phyloP scores from a whole-genome alignment of 2,797 vertebrate genomes.

The Psittacula derbiana region DNA sequence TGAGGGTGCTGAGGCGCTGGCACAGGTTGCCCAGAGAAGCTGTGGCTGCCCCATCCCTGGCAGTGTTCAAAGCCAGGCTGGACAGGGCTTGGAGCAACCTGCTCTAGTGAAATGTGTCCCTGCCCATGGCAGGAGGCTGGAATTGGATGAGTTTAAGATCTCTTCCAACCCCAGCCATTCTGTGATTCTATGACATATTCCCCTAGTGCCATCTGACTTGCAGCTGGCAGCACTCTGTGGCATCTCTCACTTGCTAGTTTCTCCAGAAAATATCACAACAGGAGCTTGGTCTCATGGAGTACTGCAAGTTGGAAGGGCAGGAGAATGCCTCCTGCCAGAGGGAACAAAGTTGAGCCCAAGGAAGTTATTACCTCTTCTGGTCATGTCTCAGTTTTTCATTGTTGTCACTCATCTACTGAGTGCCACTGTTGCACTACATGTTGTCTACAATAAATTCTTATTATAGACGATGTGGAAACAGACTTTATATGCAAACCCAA shows the following conservation, averaged over 20 bases:
- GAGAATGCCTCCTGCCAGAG: background rate
- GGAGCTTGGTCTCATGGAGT: background rate
- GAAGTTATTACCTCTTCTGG: background rate
- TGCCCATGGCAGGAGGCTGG: background rate
- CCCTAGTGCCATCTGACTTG: background rate
- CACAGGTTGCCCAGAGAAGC: background rate
- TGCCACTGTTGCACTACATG: background rate
- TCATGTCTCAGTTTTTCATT: background rate
- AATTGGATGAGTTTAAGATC: background rate
- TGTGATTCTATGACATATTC: background rate
- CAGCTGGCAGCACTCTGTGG: background rate
- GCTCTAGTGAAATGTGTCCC: background rate
- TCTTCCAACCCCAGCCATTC: background rate
- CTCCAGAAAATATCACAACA: background rate
- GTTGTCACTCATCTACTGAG: background rate
- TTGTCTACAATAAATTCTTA: background rate
- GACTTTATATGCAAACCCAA: background rate
- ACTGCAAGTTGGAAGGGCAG: background rate
- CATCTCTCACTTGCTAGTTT: background rate
- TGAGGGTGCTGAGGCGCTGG: rapidly evolving
- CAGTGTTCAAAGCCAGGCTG: background rate
- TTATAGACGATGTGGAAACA: background rate
- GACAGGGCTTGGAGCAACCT: background rate
- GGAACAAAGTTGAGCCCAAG: background rate
- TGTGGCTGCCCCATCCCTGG: background rate